Base-by-base conservation (phyloP, 2,113 vertebrate species). In the Phylloscopus trochilus region DNA sequence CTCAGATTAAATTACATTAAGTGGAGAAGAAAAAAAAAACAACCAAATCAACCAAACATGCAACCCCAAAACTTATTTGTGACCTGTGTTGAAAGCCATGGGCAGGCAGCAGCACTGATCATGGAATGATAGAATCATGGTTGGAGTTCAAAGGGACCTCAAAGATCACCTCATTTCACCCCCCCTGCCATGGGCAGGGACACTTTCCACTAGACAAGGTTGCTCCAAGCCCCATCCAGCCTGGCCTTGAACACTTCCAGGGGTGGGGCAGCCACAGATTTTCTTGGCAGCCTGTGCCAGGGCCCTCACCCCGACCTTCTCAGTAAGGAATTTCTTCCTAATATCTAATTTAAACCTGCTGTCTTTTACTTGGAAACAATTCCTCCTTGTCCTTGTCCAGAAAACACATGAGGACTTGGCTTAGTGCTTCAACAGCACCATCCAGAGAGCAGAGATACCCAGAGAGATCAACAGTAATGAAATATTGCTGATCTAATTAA, bases 131-230 rank as follows among this genome's bases (percentile, higher is more conserved):
- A 47, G 52, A 66, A 33, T 81, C 63, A 22, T 26, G 39, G 16
- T 3, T 89, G 17, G 20, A 33, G 24, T 24, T 62, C 7, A 41
- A 47, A 68, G 30, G 17, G n/a, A 47, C 39, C 28, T 76, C 43
- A 68, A 23, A 41, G 30, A 26, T 60, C 13, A 28, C 11, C 33
- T n/a, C 9, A 15, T 75, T 82, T n/a, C 46, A 47, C 8, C 1
- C 1, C 16, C n/a, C 7, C n/a, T 75, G 14, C 1, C 1, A 1
- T 53, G n/a, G 16, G 9, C 17, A 47, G 39, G 30, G 55, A 41
- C 21, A 27, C 24, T 6, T 76, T 62, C 33, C 60, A 30, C 13
- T 24, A 11, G 1, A 2, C 12, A 55, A 69, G 26, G 30, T 13
- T 69, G n/a, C 30, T 68, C 46, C 30, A 37, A 46, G 55, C 17